Evolutionary conservation across 2,113 vertebrate genomes (phyloP), one percentile per base, ranked within the genome.

Genomic region (Pycnonotus jocosus): DNA sequence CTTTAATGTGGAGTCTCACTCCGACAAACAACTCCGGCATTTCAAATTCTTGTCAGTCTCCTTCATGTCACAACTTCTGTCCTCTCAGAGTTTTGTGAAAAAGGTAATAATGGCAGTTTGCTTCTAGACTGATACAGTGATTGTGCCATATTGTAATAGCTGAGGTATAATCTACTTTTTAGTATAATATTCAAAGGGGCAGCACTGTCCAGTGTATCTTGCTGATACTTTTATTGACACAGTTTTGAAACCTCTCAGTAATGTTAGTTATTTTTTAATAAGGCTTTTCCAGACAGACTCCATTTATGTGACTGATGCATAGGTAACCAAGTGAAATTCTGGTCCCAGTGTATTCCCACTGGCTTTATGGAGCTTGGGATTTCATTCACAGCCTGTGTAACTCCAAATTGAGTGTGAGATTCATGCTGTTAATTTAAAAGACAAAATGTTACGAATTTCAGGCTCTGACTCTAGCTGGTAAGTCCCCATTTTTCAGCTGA

Each of bases 1-100:
- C 77, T 99, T 99, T 70, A 98, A 90, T 2, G 77, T 98, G 54
- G 98, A 99, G 9, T 80, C 97, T 53, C 98, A 99, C 95, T 98
- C 98, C 2, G 97, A 97, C 97, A 99, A 99, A 92, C 98, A 99
- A 54, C 98, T 99, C 35, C 97, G 99, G 25, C 99, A 99, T 91
- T 99, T 99, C 86, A 99, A 98, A 70, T 99, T 98, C 97, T 93
- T 99, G 65, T 98, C 98, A 1, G 98, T 99, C 71, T 99, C 99
- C 69, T 99, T 99, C 97, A 98, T 98, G 98, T 98, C 98, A 62
- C 99, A 99, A 64, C 98, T 99, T 81, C 94, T 99, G 31, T 98
- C 98, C 21, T 99, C 99, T 8, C 73, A 88, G 80, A 94, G 84
- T 84, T 99, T 99, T 97, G 97, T 99, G 42, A 97, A 97, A 79